These are phyloP conservation scores for Cataglyphis livida DNA, from an alignment of 2,888 invertebrate species.

Conservation along the genomic window DNA sequence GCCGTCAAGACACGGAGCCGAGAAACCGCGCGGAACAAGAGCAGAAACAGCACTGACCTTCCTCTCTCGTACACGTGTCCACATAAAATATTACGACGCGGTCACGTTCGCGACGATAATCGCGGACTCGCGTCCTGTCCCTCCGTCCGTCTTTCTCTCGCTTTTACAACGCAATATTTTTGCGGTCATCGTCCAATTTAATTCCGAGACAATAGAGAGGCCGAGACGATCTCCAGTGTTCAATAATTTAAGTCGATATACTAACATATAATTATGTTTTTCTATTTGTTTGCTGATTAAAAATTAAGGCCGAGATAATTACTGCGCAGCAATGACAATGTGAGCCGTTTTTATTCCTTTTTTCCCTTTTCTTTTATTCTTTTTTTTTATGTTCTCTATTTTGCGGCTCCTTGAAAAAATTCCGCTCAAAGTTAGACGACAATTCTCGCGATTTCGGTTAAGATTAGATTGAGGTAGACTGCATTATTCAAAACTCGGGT, in stretches of 20 bases:
- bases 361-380: constrained; percentile 23
- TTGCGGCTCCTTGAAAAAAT: constrained; percentile 50
- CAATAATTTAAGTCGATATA: neutral
- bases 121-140: constrained; percentile 68
- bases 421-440: constrained; percentile 69
- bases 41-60: constrained; percentile 83
- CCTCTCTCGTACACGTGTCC: constrained; percentile 83
- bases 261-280: neutral
- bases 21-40: constrained; percentile 71
- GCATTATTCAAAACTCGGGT: constrained; percentile 74
- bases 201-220: neutral
- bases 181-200: neutral
- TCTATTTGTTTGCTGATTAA: neutral
- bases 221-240: neutral
- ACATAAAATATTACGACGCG: constrained; percentile 81
- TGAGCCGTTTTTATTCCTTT: neutral
- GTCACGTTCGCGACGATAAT: constrained; percentile 78
- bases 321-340: neutral
- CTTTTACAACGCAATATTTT: constrained; percentile 48
- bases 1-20: constrained; percentile 28
- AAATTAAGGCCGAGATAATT: neutral
- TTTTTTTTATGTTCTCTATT: constrained; percentile 31
- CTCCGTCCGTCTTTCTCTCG: constrained; percentile 21
- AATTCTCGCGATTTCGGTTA: constrained; percentile 72
- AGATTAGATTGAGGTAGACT: constrained; percentile 72